Evolutionary conservation across 2,888 invertebrate genomes (phyloP), one percentile per base, ranked within the genome.

Genomic region (Unio pictorum): DNA sequence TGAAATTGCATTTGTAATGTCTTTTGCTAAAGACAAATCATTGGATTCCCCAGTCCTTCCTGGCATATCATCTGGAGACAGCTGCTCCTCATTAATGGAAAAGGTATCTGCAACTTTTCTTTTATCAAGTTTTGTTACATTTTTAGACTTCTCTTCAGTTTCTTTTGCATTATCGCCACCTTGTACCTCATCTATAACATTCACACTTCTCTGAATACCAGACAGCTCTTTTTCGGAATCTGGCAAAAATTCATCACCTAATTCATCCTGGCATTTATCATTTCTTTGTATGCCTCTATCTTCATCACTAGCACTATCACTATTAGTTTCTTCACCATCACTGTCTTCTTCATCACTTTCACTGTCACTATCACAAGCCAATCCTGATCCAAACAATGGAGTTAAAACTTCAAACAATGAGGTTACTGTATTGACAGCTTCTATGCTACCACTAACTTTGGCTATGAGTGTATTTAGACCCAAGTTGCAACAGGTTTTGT

Each of bases 251-350:
- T 30, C 57, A 8, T 18, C 55, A 11, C 28, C 61, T 34, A 28
- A 30, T 23, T 30, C 55, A 11, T 59, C 30, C 1, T 8, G 15
- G 8, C n/a, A 28, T 55, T 23, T 26, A 58, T 60, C 63, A 20
- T 8, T 56, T 26, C 55, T 55, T 57, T 67, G 45, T 18, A 64
- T 30, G 17, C 18, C 54, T 23, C 58, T 68, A 28, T 30, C 70
- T 55, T 15, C 11, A n/a, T 28, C 8, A 63, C 17, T 62, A 20
- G 54, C 68, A 68, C 68, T 70, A 28, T 72, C 72, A n/a, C 64
- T 67, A 3, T 72, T 57, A 56, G 72, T 75, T 70, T 75, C 72
- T 61, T 75, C 75, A 75, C 75, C 73, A 64, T 75, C 72, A 3
- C 64, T 64, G 26, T 64, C 64, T 30, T 55, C 57, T 18, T 61